Evolutionary conservation across 1,140 invertebrate species (phyloP), one percentile per base, ranked within the genome.

Genomic region (Drosophila biarmipes): DNA sequence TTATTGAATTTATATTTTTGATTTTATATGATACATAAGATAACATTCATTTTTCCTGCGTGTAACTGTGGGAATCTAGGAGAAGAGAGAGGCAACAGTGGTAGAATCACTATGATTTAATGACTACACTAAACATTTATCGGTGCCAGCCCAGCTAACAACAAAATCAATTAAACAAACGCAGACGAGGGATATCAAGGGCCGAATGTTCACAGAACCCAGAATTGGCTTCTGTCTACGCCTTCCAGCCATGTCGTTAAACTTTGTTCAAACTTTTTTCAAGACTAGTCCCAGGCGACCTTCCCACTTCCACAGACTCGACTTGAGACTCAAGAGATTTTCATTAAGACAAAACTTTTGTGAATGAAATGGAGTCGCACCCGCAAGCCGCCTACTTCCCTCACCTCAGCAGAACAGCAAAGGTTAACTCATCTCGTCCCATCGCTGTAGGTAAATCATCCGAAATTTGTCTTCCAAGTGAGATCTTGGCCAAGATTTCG

Each of bases 141-240:
- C 68, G 38, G 57, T 57, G 53, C 8, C 40, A 46, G 57, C 40
- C 53, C 45, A 72, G 42, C 64, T 43, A 78, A 78, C 75, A 78
- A 58, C 73, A 72, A 72, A 78, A 78, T 78, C 75, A 78, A 78
- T 78, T 78, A 78, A 75, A 76, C 49, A 68, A 69, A 78, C 51
- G 38, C 34, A 55, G 48, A 49, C 57, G 31, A n/a, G 10, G 19
- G 6, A 5, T 8, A 11, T 11, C 57, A 34, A 51, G 48, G 29
- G 48, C 29, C 11, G n/a, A 38, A n/a, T 67, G 61, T 29, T 48
- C 14, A 55, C 24, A 34, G 56, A 71, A 46, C 48, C 38, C 51
- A 27, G 48, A 37, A 40, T 29, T 19, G 48, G 29, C 69, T 46
- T 53, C 42, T 53, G 40, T 40, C 29, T 46, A 55, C 37, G 51